Conservation (phyloP, 2,797 vertebrate genomes). For the Champsocephalus esox region DNA sequence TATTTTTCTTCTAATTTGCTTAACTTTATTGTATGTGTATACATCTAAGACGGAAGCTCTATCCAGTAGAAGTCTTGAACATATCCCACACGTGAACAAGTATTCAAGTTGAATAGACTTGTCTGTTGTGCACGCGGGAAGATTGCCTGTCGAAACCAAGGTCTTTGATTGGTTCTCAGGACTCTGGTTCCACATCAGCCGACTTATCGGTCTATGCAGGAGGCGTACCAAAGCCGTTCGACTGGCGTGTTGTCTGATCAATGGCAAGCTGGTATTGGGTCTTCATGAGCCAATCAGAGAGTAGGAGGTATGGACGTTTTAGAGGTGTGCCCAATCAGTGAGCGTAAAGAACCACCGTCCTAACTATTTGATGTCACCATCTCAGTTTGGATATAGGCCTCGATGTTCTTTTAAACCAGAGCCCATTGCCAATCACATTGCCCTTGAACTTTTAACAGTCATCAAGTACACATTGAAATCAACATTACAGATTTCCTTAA, state of each 20-base stretch:
- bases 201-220: constrained; percentile 69
- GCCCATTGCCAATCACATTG: neutral
- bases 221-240: neutral
- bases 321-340: constrained; percentile 83
- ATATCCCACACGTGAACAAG: constrained; percentile 24
- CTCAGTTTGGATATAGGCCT: neutral
- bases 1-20: no score
- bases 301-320: constrained; percentile 14
- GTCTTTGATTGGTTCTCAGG: constrained; percentile 65
- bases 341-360: constrained; percentile 16
- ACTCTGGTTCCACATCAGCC: constrained; percentile 87
- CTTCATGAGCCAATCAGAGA: constrained; percentile 60
- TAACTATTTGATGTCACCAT: constrained; percentile 20
- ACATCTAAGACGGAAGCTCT: no score
- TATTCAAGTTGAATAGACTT: accelerated
- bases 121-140: neutral
- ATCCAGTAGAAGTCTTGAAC: constrained; percentile 57
- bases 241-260: constrained; percentile 42
- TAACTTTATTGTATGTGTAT: neutral
- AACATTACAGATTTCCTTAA: neutral
- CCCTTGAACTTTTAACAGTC: neutral
- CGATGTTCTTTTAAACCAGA: neutral
- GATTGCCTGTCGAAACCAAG: constrained; percentile 41
- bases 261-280: neutral
- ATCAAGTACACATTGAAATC: neutral